Conservation (phyloP, 2,888 invertebrate species). For the Lampropteryx suffumata region DNA sequence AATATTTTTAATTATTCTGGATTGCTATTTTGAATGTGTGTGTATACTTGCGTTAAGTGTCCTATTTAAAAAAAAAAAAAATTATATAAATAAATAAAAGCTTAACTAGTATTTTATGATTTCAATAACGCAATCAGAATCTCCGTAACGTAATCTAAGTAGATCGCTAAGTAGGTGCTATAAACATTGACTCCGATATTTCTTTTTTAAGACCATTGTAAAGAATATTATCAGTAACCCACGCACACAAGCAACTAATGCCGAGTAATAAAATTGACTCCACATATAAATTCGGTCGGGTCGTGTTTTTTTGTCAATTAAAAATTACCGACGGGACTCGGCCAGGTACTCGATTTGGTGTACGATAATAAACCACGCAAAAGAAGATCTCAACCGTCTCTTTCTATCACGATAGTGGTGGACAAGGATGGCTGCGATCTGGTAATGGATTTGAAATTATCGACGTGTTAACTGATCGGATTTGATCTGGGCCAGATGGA, state of each 20-base stretch:
- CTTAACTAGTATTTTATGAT: slow-evolving; percentile 6
- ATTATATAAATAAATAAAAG: slow-evolving; percentile 4
- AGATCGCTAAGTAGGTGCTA: slow-evolving; percentile 36
- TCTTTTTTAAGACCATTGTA: slow-evolving; percentile 46
- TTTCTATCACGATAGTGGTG: slow-evolving; percentile 27
- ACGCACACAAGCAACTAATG: slow-evolving; percentile 60
- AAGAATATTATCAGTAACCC: slow-evolving; percentile 54
- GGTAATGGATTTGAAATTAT: slow-evolving; percentile 34
- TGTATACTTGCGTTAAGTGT: too few species aligned
- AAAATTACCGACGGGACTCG: slow-evolving; percentile 64
- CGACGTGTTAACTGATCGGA: slow-evolving; percentile 35
- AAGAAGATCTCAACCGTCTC: slow-evolving; percentile 28
- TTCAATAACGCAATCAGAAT: slow-evolving; percentile 16
- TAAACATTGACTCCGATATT: slow-evolving; percentile 36
- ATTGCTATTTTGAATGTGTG: too few species aligned
- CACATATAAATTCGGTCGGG: slow-evolving; percentile 70
- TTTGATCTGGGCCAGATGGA: slow-evolving; percentile 24
- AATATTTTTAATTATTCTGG: too few species aligned
- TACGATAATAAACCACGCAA: slow-evolving; percentile 35
- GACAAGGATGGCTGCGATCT: slow-evolving; percentile 30
- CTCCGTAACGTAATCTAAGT: slow-evolving; percentile 33
- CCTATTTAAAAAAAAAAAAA: too few species aligned
- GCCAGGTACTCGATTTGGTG: slow-evolving; percentile 67
- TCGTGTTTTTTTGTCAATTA: slow-evolving; percentile 80
- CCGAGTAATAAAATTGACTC: slow-evolving; percentile 77